Percentiles rank a stretch among this genome's conserved stretches.
These are phyloP conservation scores for Lophius piscatorius DNA, from an alignment of 2,113 vertebrate species.

Conservation along the genomic window DNA sequence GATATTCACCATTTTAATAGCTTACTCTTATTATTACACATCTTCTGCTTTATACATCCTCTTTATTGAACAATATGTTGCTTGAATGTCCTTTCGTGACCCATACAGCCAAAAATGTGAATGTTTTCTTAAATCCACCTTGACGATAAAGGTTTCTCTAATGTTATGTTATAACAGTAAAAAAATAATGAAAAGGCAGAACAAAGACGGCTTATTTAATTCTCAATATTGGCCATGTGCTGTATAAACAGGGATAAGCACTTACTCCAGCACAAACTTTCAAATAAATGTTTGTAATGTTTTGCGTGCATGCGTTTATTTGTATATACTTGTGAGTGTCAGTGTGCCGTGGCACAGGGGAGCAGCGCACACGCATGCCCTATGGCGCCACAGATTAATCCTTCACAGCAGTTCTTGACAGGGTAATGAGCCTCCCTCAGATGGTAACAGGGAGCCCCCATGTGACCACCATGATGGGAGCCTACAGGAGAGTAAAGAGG, in stretches of 20 bases:
- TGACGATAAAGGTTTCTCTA: too few relatives aligned
- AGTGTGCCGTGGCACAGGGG: constrained; percentile 47
- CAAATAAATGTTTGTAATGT: too few relatives aligned
- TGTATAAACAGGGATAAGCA: not conserved
- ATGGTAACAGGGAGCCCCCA: constrained; percentile 60
- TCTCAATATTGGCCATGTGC: not conserved
- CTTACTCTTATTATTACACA: not conserved
- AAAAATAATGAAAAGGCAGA: too few relatives aligned
- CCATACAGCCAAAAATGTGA: too few relatives aligned
- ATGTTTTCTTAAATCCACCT: too few relatives aligned
- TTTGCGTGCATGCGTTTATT: not conserved
- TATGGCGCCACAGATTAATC: constrained; percentile 74
- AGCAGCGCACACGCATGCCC: constrained; percentile 49
- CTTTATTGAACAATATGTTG: too few relatives aligned
- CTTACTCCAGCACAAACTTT: not conserved
- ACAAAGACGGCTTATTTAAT: not conserved
- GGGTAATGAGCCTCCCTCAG: constrained; percentile 81
- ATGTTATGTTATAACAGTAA: too few relatives aligned
- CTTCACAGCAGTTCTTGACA: constrained; percentile 72
- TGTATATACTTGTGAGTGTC: constrained; percentile 30
- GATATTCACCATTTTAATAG: not conserved
- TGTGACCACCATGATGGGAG: constrained; percentile 66
- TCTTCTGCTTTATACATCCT: too few relatives aligned
- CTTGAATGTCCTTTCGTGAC: too few relatives aligned
- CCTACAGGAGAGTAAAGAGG: constrained; percentile 54